Percentiles rank a stretch among this genome's conserved stretches.
These are phyloP conservation scores for Oceanodroma tethys DNA, from an alignment of 2,113 vertebrate genomes.

Conservation along the genomic window DNA sequence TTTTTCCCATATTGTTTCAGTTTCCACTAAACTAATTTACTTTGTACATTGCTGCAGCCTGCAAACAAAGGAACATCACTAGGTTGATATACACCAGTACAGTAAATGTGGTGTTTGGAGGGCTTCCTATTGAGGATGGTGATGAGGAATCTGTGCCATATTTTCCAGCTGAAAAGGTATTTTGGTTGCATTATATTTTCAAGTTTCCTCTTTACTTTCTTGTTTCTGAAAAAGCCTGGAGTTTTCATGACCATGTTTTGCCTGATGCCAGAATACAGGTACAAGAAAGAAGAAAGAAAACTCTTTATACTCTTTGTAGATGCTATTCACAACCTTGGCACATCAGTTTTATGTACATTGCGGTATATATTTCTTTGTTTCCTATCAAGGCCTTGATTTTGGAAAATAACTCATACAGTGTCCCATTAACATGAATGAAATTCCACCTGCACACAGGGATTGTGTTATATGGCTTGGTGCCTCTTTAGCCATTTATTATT, in stretches of 20 bases:
- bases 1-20: background rate
- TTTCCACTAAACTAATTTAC: background rate
- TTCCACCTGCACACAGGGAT: background rate
- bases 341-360: background rate
- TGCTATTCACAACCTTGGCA: background rate
- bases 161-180: conserved; percentile 83
- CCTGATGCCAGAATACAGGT: background rate
- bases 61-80: conserved; percentile 77
- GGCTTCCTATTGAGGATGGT: conserved; percentile 84
- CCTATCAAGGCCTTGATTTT: background rate
- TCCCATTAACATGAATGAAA: background rate
- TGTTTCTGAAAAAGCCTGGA: background rate
- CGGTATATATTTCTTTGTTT: background rate
- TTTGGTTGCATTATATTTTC: background rate
- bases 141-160: conserved; percentile 85
- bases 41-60: conserved; percentile 51
- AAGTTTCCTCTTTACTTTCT: background rate
- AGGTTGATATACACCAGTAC: conserved; percentile 91
- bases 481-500: background rate
- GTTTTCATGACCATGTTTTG: background rate
- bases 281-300: background rate
- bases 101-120: conserved; percentile 88
- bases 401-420: background rate
- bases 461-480: background rate
- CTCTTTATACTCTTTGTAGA: background rate